These are phyloP conservation scores for Ooceraea biroi DNA, from an alignment of 1,140 invertebrate species.

Conservation along the genomic window DNA sequence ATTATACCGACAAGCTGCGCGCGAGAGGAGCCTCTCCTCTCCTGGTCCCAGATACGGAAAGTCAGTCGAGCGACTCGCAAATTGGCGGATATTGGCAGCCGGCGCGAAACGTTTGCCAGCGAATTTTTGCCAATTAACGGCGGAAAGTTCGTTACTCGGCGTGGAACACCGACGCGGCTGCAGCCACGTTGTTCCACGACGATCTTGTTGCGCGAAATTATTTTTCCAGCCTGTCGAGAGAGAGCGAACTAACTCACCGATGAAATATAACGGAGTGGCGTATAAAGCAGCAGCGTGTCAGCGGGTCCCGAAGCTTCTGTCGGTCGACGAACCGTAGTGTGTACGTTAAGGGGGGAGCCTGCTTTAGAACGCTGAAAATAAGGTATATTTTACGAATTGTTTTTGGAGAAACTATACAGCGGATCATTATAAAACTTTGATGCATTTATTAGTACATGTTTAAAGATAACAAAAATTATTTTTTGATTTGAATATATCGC, in stretches of 20 bases:
- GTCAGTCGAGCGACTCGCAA: slow-evolving; percentile 50
- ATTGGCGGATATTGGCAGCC: slow-evolving; percentile 73
- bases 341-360: too few relatives aligned
- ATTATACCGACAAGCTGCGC: slow-evolving; percentile 71
- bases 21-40: slow-evolving; percentile 32
- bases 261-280: neutral
- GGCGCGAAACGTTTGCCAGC: slow-evolving; percentile 47
- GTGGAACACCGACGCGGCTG: slow-evolving; percentile 11
- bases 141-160: slow-evolving; percentile 34
- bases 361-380: too few relatives aligned
- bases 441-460: too few relatives aligned
- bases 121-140: slow-evolving; percentile 44
- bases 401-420: too few relatives aligned
- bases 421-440: too few relatives aligned
- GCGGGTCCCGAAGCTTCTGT: too few relatives aligned
- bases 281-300: too few relatives aligned
- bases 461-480: too few relatives aligned
- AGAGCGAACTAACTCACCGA: slow-evolving; percentile 14
- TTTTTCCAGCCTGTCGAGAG: neutral
- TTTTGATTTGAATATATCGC: too few relatives aligned
- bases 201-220: slow-evolving; percentile 13
- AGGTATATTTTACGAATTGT: too few relatives aligned
- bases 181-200: neutral
- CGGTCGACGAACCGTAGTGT: too few relatives aligned
- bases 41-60: slow-evolving; percentile 30